Evolutionary conservation across 2,113 vertebrate species (phyloP), one percentile per base, ranked within the genome.

Genomic region (Myxocyprinus asiaticus): DNA sequence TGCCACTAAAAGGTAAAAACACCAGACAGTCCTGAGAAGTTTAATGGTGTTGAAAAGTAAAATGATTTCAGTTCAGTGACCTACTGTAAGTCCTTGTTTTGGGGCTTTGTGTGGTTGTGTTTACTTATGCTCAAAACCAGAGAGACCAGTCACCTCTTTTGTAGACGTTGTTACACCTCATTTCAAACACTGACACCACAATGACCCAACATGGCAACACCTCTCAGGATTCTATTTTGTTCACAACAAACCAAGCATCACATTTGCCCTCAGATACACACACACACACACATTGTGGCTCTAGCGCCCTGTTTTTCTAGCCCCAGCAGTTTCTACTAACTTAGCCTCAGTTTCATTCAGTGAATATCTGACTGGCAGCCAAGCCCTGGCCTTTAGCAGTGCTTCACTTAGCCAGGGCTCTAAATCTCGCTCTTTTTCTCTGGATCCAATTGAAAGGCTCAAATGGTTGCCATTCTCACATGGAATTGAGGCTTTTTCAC

Each of bases 371-470:
- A 68, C 22, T 66, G 61, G 2, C 61, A 87, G 88, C 90, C 90
- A 90, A 84, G 66, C 58, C 78, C 79, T 87, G 85, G 86, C 84
- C 84, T 88, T 90, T 91, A 82, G 88, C 90, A 33, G 22, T 67
- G 80, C 86, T 88, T 87, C 87, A 89, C 79, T 91, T 88, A 87
- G 87, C 87, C 87, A 63, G 86, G 83, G 84, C 83, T 89, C 74
- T 65, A 62, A 76, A 55, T 76, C 87, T 87, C 86, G 87, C 22
- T 33, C 22, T 82, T 82, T 78, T 85, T 83, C 84, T 79, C 84
- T 92, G 88, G 89, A 91, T 83, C 76, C 85, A 67, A 85, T 90
- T 92, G 88, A 92, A 83, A 86, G 74, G 80, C 85, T 87, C 84
- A 50, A 88, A 88, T 87, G 84, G 87, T 86, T 87, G 77, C 83